Base-by-base conservation (phyloP, 2,888 invertebrate species). In the Hanleya hanleyi region DNA sequence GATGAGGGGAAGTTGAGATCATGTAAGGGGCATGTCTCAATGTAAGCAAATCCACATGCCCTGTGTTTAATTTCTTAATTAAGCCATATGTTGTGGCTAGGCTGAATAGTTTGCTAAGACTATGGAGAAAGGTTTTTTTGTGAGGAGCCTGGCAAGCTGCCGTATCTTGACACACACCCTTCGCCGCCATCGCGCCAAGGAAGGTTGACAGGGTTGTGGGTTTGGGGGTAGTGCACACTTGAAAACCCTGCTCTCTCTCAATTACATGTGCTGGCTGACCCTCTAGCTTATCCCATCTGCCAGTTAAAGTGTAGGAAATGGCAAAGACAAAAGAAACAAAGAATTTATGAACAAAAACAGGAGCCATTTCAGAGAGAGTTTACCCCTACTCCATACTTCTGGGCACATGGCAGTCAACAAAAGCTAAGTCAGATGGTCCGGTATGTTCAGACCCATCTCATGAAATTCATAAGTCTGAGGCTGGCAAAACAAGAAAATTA, bases 401-500 rank as follows among this genome's bases (percentile, higher is more conserved):
- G 64, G 70, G 73, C 77, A 77, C 77, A 75, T 75, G 77, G 72
- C 71, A 50, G 66, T 68, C 70, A 70, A 65, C 74, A 75, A 69
- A 49, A 71, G 64, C 74, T 18, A 64, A 37, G 76, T 74, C 77
- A 76, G 79, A 76, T 78, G 75, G 78, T 70, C 68, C 70, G 66
- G 67, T 73, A 66, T 69, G 62, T 75, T 69, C 36, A n/a, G 75
- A 73, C 74, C 61, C 76, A 69, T 65, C 76, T 74, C 73, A 74
- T 80, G 78, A 81, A 79, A 80, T 81, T 81, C 83, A 83, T 81
- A 78, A 78, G 78, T 81, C 77, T 75, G 73, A 35, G 76, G 72
- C 75, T 78, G 79, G 76, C 76, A 81, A 77, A 77, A 81, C 81
- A 82, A 84, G 81, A 81, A 85, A 84, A 82, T 82, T 82, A 83